Evolutionary conservation across 1,140 invertebrate species (phyloP).

Genomic region (Frieseomelitta varia): DNA sequence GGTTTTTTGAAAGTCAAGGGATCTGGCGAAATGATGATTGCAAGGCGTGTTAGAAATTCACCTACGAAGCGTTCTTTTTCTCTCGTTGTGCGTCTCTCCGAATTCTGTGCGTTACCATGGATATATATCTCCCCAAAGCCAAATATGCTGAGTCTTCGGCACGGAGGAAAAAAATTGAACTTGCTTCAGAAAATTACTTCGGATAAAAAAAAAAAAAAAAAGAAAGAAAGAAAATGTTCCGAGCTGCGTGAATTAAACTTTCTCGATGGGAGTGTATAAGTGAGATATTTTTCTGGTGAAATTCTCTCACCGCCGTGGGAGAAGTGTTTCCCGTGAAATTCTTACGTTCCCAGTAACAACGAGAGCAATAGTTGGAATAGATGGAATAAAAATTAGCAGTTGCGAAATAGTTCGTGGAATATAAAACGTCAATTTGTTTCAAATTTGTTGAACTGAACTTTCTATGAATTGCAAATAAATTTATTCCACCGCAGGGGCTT

Average conservation of each 20-base stretch:
- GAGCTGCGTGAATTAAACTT: conserved; percentile 11
- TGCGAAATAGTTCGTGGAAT: no score
- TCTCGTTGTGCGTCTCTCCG: background rate
- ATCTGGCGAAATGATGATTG: background rate
- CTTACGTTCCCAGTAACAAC: background rate
- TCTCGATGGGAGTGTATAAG: background rate
- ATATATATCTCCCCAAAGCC: conserved; percentile 15
- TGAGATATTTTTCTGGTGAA: background rate
- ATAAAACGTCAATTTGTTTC: no score
- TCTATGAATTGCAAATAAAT: no score
- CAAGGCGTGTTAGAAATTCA: background rate
- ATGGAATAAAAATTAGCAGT: no score
- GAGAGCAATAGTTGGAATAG: no score
- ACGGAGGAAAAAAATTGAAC: conserved; percentile 27
- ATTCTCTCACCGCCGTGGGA: background rate
- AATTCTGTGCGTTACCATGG: conserved; percentile 9
- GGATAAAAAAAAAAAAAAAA: conserved; percentile 1
- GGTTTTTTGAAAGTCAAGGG: background rate
- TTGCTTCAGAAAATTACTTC: conserved; percentile 13
- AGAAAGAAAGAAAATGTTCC: background rate
- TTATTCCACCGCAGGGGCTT: background rate
- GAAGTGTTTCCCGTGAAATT: background rate
- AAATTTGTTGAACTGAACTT: no score
- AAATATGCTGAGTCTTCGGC: conserved; percentile 22
- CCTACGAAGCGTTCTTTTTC: background rate